Evolutionary conservation across 1,140 invertebrate genomes (phyloP).

Genomic region (Drosophila ironensis): DNA sequence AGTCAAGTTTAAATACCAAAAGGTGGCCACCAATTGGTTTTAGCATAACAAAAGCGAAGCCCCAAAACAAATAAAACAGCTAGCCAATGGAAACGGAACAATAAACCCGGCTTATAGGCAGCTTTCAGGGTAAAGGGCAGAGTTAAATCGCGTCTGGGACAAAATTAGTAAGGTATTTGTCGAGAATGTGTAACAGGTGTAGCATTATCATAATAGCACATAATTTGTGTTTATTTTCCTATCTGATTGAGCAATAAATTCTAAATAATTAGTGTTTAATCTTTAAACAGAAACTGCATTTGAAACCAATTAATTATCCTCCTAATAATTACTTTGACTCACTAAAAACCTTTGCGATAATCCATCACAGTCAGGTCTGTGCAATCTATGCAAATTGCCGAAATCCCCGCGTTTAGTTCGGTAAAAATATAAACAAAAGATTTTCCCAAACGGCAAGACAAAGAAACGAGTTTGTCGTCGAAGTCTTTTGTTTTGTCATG

Average conservation of each 20-base stretch:
- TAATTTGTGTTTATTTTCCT: too few species aligned
- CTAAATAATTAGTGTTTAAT: too few species aligned
- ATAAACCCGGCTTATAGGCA: slow-evolving; percentile 61
- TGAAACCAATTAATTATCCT: background rate
- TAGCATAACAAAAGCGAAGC: slow-evolving; percentile 58
- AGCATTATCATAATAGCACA: too few species aligned
- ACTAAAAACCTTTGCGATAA: background rate
- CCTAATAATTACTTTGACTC: background rate
- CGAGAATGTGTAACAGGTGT: slow-evolving; percentile 3
- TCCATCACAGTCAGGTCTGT: slow-evolving; percentile 25
- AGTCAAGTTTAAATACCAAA: slow-evolving; percentile 60
- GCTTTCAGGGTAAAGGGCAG: slow-evolving; percentile 52
- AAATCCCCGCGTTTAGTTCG: slow-evolving; percentile 4
- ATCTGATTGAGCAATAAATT: too few species aligned
- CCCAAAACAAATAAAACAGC: slow-evolving; percentile 26
- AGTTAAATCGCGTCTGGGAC: slow-evolving; percentile 1
- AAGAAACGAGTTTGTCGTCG: slow-evolving; percentile 68
- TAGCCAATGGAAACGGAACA: slow-evolving; percentile 28
- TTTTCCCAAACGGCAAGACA: slow-evolving; percentile 54
- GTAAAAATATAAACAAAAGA: slow-evolving; percentile 25
- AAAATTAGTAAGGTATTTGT: slow-evolving; percentile 22
- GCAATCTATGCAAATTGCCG: slow-evolving; percentile 27
- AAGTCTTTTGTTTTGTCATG: slow-evolving; percentile 71
- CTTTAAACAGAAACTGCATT: background rate
- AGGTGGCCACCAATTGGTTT: slow-evolving; percentile 51